Percentiles rank a stretch among this genome's conserved stretches.
These are phyloP conservation scores for Riptortus pedestris DNA, from an alignment of 1,140 invertebrate species.

Conservation along the genomic window DNA sequence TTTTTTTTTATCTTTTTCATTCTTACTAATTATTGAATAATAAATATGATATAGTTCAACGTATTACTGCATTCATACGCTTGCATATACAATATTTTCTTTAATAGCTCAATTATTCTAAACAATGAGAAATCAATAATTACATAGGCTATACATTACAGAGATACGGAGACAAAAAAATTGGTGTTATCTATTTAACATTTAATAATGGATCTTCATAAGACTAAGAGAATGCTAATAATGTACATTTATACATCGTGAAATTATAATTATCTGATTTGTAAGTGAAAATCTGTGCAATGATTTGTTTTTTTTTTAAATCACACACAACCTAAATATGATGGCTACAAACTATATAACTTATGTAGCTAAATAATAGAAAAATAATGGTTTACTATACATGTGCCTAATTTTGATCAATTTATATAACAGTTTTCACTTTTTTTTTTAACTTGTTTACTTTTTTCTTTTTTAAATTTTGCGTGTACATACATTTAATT, in stretches of 20 bases:
- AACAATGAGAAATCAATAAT: background rate
- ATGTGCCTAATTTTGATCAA: slow-evolving; percentile 15
- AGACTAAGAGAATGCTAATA: slow-evolving; percentile 4
- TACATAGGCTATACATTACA: background rate
- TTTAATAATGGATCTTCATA: slow-evolving; percentile 13
- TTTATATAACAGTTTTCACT: background rate
- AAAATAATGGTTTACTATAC: slow-evolving; percentile 16
- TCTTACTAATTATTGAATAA: background rate
- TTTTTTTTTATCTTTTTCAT: background rate
- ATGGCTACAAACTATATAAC: slow-evolving; percentile 4
- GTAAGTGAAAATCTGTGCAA: background rate
- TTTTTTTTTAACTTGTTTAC: background rate
- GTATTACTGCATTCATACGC: background rate
- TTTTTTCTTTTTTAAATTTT: background rate
- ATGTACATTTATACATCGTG: slow-evolving; percentile 1
- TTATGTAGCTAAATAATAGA: slow-evolving; percentile 13
- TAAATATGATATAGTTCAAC: background rate
- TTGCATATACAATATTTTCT: background rate
- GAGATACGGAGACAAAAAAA: slow-evolving; percentile 17
- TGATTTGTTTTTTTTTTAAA: background rate
- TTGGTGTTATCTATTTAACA: slow-evolving; percentile 23
- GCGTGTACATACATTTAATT: background rate
- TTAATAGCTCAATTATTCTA: slow-evolving; percentile 7
- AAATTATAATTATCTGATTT: background rate
- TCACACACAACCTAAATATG: slow-evolving; percentile 2